Evolutionary conservation across 2,113 vertebrate species (phyloP).

Genomic region (Tenrec ecaudatus): DNA sequence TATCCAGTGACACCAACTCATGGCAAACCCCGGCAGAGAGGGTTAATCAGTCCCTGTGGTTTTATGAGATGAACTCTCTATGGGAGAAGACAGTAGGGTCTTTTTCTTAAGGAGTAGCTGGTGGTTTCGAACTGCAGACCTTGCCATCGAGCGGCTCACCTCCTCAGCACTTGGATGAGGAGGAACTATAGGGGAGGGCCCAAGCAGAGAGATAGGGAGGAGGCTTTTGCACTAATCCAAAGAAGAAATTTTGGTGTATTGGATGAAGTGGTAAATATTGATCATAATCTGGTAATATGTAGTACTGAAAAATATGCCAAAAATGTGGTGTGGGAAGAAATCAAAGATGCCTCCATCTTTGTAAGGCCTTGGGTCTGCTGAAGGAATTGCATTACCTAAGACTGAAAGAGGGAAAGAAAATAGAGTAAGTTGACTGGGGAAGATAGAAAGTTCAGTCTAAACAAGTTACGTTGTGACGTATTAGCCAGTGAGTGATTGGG

Average conservation of each 20-base stretch:
- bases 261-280: neutral
- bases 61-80: too few species aligned
- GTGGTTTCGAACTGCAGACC: too few species aligned
- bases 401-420: neutral
- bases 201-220: neutral
- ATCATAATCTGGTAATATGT: neutral
- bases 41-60: too few species aligned
- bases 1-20: too few species aligned
- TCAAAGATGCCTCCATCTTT: neutral
- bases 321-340: neutral
- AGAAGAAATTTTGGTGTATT: neutral
- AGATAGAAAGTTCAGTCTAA: neutral
- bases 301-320: neutral
- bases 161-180: too few species aligned
- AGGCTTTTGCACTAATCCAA: neutral
- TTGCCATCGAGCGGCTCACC: too few species aligned
- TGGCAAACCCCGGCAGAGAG: too few species aligned
- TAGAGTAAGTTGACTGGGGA: neutral
- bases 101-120: too few species aligned
- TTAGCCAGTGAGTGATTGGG: neutral
- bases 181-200: too few species aligned
- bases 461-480: neutral
- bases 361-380: neutral
- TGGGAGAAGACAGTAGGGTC: too few species aligned
- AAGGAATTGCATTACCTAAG: neutral